phyloP scores from a whole-genome alignment of 2,113 vertebrate species.

The Meles meles region DNA sequence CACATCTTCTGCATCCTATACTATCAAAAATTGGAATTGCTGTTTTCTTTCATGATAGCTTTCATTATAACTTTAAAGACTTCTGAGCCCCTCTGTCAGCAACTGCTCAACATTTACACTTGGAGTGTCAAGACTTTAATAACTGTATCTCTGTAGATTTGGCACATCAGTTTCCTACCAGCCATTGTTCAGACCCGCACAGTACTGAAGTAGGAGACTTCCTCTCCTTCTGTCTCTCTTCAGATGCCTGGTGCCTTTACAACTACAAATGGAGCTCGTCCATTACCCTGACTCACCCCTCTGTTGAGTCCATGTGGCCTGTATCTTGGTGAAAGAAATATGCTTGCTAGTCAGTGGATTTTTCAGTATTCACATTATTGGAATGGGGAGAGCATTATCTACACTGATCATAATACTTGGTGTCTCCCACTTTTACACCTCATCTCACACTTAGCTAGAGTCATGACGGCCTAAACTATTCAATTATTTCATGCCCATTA shows the following conservation, averaged over 20 bases:
- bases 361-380: not conserved
- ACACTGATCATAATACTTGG: not conserved
- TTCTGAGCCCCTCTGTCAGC: not conserved
- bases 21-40: not conserved
- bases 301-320: not conserved
- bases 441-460: not conserved
- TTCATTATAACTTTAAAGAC: not conserved
- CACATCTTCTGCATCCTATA: not conserved
- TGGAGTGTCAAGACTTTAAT: not conserved
- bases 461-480: not conserved
- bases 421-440: not conserved
- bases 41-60: slow-evolving; percentile 1
- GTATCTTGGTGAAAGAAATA: not conserved
- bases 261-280: not conserved
- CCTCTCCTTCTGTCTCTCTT: not conserved
- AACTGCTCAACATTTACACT: not conserved
- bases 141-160: not conserved
- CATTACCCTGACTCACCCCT: not conserved
- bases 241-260: not conserved
- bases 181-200: not conserved
- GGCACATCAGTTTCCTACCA: not conserved
- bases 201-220: not conserved
- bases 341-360: not conserved
- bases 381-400: not conserved
- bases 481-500: not conserved